A percentile compares a stretch with the other conserved stretches of the same genome.
These are phyloP conservation scores for Caenorhabditis sulstoni DNA, from an alignment of 2,888 invertebrate genomes.

Conservation along the genomic window DNA sequence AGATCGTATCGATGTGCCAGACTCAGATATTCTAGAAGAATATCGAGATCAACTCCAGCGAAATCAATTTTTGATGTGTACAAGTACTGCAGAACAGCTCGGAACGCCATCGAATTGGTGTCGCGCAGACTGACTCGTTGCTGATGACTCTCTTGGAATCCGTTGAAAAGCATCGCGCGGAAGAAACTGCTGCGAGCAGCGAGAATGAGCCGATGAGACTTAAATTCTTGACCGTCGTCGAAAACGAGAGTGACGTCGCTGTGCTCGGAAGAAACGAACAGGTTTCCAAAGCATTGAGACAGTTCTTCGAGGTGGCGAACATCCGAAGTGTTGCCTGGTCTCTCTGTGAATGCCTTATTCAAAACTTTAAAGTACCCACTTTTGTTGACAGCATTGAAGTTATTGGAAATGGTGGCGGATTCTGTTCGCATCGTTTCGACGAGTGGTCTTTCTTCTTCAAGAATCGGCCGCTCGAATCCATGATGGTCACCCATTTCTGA, in stretches of 20 bases:
- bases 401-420: slow-evolving; percentile 29
- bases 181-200: slow-evolving; percentile 97
- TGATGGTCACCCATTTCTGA: slow-evolving; percentile 43
- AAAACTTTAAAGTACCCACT: slow-evolving; percentile 10
- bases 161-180: slow-evolving; percentile 86
- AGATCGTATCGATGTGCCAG: slow-evolving; percentile 97
- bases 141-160: slow-evolving; percentile 85
- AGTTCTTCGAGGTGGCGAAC: slow-evolving; percentile 87
- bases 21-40: slow-evolving; percentile 85
- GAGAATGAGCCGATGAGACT: slow-evolving; percentile 89
- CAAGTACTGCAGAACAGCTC: slow-evolving; percentile 52
- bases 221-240: slow-evolving; percentile 87
- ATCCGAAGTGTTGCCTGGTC: slow-evolving; percentile 82
- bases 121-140: slow-evolving; percentile 83
- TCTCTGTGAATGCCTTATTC: too few species aligned
- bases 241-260: slow-evolving; percentile 86
- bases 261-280: slow-evolving; percentile 91
- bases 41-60: slow-evolving; percentile 84
- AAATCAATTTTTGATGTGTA: slow-evolving; percentile 87
- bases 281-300: slow-evolving; percentile 89
- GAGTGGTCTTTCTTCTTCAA: slow-evolving; percentile 26
- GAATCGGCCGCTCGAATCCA: slow-evolving; percentile 40
- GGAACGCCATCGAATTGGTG: slow-evolving; percentile 70
- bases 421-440: slow-evolving; percentile 43
- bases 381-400: slow-evolving; percentile 40